phyloP scores from a whole-genome alignment of 2,797 vertebrate genomes.

The Anas bahamensis region DNA sequence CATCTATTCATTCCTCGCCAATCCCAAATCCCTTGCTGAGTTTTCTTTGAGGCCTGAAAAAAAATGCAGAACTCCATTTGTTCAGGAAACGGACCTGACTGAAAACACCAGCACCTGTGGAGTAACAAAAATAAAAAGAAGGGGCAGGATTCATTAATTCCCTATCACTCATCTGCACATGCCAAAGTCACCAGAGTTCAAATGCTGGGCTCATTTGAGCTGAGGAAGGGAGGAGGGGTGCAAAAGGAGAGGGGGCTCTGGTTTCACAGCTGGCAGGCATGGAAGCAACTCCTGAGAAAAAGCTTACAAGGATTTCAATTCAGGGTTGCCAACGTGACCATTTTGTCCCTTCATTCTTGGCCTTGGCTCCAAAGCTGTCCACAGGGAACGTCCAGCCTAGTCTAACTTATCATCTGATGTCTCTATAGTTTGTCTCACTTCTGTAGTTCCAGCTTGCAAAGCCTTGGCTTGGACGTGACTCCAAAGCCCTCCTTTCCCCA shows the following conservation, averaged over 20 bases:
- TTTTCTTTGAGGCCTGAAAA: conserved; percentile 33
- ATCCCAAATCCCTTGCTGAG: conserved; percentile 23
- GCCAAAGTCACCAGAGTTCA: conserved; percentile 1
- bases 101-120: conserved; percentile 17
- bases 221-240: not conserved
- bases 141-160: conserved; percentile 32
- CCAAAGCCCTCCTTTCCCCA: not conserved
- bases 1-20: conserved; percentile 56
- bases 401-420: conserved; percentile 27
- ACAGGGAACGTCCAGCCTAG: conserved; percentile 12
- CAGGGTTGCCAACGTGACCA: not conserved
- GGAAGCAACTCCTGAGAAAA: conserved; percentile 1
- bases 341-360: conserved; percentile 13
- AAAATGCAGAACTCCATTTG: conserved; percentile 24
- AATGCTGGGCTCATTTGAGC: not conserved
- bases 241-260: not conserved
- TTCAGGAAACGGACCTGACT: conserved; percentile 23
- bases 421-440: conserved; percentile 31
- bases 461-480: not conserved
- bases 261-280: conserved; percentile 50
- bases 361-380: conserved; percentile 9
- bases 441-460: not conserved
- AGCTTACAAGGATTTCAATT: conserved; percentile 36
- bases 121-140: conserved; percentile 16
- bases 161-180: not conserved